Conservation (phyloP, 1,140 invertebrate genomes). For the Chlorops oryzae region DNA sequence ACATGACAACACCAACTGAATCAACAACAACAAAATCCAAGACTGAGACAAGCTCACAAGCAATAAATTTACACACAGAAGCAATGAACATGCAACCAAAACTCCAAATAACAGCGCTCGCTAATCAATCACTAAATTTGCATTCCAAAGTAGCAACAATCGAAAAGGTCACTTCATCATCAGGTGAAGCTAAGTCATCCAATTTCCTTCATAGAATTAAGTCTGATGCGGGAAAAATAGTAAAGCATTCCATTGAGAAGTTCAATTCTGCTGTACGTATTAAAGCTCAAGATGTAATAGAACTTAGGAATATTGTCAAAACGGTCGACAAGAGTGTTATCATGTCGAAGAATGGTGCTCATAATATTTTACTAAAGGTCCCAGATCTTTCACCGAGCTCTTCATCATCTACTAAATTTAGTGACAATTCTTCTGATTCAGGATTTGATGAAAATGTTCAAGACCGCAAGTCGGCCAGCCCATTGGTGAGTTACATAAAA, state of each 20-base stretch:
- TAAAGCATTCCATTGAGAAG: conserved; percentile 17
- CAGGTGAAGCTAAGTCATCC: not conserved
- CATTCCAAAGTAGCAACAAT: conserved; percentile 3
- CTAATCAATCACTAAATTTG: conserved; percentile 1
- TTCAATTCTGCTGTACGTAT: conserved; percentile 11
- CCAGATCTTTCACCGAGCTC: conserved; percentile 32
- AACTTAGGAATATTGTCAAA: conserved; percentile 15
- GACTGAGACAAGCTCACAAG: too few species aligned
- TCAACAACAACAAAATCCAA: conserved; percentile 6
- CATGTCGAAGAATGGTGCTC: not conserved
- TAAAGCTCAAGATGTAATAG: conserved; percentile 13
- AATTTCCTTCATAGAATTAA: conserved; percentile 19
- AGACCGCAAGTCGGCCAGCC: conserved; percentile 41
- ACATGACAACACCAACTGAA: conserved; percentile 36
- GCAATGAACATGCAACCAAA: too few species aligned
- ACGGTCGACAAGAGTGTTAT: conserved; percentile 12
- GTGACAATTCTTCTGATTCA: conserved; percentile 60
- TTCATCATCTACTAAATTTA: conserved; percentile 48
- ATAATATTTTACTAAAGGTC: too few species aligned
- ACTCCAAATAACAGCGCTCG: too few species aligned
- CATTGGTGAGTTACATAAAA: conserved; percentile 20
- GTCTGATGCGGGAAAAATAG: conserved; percentile 16
- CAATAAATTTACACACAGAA: too few species aligned
- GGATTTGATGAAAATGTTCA: conserved; percentile 59
- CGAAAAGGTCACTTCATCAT: not conserved